Base-by-base conservation (phyloP, 2,797 vertebrate species). In the Spondyliosoma cantharus region DNA sequence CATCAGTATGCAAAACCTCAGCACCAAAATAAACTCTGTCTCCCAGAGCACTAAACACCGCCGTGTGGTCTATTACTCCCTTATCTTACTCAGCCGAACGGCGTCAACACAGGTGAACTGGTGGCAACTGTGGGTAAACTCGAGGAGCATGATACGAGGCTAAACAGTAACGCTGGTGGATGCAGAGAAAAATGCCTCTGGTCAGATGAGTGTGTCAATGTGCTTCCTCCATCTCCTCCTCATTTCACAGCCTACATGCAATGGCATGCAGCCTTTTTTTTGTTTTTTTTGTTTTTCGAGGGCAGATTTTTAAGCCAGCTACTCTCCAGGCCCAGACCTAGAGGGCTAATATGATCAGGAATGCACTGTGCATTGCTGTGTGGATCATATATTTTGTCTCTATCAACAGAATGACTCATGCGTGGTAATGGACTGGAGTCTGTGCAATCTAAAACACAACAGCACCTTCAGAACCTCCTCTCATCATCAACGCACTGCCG, bases 381-480 rank as follows among this genome's bases (percentile, higher is more conserved):
- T 85, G 83, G 87, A 90, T 87, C 80, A 67, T 92, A 86, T 80
- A 90, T 87, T 89, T 86, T 62, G 71, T 83, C 70, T 88, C 85
- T 68, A 85, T 91, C 89, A 91, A 90, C 90, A 90, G 86, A 85
- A 85, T 94, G 92, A 93, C 83, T 94, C 92, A 92, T 91, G 88
- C 86, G 84, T 93, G 90, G 87, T 91, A 85, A 89, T 82, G 85
- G 78, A 81, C 65, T 66, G 37, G 81, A 84, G 86, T 79, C 78
- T 79, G 85, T 88, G 87, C 81, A 89, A 90, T 87, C 87, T 54
- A 82, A 52, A 84, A 83, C 37, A 71, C 76, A 79, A 71, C 76
- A 79, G 32, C 45, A 84, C 68, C 65, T 83, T 71, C 7, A 37
- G 84, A 83, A 81, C 66, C 82, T 71, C 59, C 42, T 77, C 54